A percentile compares a stretch with the other conserved stretches of the same genome.
Evolutionary conservation across 2,888 invertebrate species (phyloP).

Genomic region (Erebia ligea): DNA sequence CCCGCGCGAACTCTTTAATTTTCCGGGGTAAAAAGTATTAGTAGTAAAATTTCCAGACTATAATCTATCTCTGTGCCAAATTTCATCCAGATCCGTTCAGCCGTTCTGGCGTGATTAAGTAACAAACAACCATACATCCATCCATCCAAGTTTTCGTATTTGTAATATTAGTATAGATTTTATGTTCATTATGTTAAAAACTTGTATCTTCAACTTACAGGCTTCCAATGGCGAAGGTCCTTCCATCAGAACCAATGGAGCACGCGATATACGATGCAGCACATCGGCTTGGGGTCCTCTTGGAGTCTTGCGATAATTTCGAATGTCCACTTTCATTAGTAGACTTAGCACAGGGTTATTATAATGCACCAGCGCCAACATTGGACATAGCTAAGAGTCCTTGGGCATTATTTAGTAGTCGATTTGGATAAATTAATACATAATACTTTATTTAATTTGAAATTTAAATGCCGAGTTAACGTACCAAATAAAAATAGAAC

Average conservation of each 20-base stretch:
- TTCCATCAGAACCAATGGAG: constrained; percentile 85
- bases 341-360: constrained; percentile 86
- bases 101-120: no score
- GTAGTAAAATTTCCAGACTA: no score
- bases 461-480: no score
- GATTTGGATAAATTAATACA: constrained; percentile 48
- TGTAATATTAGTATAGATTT: no score
- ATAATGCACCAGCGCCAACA: constrained; percentile 69
- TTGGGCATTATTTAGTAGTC: constrained; percentile 69
- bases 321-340: constrained; percentile 88
- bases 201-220: constrained; percentile 61
- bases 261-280: constrained; percentile 87
- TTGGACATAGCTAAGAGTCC: constrained; percentile 57
- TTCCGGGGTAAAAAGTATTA: no score
- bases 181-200: no score
- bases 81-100: no score
- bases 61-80: no score
- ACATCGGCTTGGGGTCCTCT: constrained; percentile 69
- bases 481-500: no score
- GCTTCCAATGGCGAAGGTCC: constrained; percentile 85
- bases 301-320: constrained; percentile 83
- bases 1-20: no score
- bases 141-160: no score
- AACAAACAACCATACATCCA: no score
- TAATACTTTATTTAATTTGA: neutral